Percentiles rank a stretch among this genome's conserved stretches.
These are phyloP conservation scores for Oenanthe melanoleuca DNA, from an alignment of 2,113 vertebrate species.

Conservation along the genomic window DNA sequence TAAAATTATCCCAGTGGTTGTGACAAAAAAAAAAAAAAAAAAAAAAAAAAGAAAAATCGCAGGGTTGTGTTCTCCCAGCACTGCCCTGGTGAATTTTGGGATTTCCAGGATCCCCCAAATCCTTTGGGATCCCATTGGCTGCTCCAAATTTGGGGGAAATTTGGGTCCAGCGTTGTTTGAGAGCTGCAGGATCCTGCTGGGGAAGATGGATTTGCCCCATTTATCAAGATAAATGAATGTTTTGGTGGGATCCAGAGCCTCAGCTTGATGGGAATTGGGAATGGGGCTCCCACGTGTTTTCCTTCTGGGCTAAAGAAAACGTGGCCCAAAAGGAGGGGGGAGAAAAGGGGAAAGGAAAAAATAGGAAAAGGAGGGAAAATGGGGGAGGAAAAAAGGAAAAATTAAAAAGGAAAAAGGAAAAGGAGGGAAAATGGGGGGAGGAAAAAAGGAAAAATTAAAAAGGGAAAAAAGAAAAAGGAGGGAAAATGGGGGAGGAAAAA, in stretches of 20 bases:
- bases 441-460: too few relatives aligned
- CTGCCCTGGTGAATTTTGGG: background rate
- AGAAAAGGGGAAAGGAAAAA: too few relatives aligned
- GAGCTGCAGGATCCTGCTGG: background rate
- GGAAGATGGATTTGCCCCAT: background rate
- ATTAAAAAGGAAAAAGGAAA: too few relatives aligned
- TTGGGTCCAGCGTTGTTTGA: background rate
- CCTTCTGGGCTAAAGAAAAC: background rate
- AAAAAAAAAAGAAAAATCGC: background rate
- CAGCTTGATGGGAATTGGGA: background rate
- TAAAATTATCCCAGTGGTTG: background rate
- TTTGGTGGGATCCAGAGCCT: background rate
- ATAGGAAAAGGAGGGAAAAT: background rate
- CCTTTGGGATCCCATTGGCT: background rate
- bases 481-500: accelerated
- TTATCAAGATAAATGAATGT: background rate
- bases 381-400: accelerated
- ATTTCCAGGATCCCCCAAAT: background rate
- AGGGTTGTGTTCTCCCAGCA: background rate
- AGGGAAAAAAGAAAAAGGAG: background rate
- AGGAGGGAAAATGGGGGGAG: too few relatives aligned
- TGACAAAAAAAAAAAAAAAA: background rate
- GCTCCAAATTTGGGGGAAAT: background rate
- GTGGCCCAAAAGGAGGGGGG: background rate
- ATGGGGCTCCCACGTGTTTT: background rate